Evolutionary conservation across 2,888 invertebrate species (phyloP), one percentile per base, ranked within the genome.

Genomic region (Volucella zonaria): DNA sequence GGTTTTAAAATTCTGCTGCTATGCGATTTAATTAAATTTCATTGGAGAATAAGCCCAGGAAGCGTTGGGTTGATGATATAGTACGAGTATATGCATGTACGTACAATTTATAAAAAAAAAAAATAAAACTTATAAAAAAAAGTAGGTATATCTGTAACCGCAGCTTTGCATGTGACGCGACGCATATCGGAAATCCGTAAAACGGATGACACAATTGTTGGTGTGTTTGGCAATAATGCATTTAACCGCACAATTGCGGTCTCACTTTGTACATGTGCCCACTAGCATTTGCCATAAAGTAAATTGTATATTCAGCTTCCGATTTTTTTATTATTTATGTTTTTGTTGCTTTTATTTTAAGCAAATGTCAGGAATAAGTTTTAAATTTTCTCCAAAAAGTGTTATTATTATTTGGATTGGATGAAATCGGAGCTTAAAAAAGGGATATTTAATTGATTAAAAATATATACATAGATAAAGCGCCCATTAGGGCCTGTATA

Each of bases 191-290:
- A 82, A 73, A 82, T 82, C 82, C 82, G 78, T 40, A 78, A 43
- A 62, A 64, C 62, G 58, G 49, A 74, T 74, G 62, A 74, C 73
- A 82, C 78, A 78, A 74, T 78, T 78, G 67, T 58, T 56, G 67
- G 62, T 82, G 73, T 73, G 56, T 78, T 82, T 82, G 82, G 78
- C 82, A 82, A 78, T 74, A 82, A 74, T 73, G 67, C 54, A 68
- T 68, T 74, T 78, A 67, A 82, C 82, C 78, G 15, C 78, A 68
- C 62, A 61, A 38, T 78, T 82, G 73, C 23, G 78, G 82, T 49
- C 31, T 40, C 14, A 54, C 75, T 62, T 64, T 75, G 56, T 49
- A 15, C 62, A 66, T 45, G 15, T 75, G 62, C 61, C 38, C 11
- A 61, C 52, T 62, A 15, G 11, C 56, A 62, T 15, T 18, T 49